Conservation (phyloP, 2,113 vertebrate species). For the Toxotes chatareus region DNA sequence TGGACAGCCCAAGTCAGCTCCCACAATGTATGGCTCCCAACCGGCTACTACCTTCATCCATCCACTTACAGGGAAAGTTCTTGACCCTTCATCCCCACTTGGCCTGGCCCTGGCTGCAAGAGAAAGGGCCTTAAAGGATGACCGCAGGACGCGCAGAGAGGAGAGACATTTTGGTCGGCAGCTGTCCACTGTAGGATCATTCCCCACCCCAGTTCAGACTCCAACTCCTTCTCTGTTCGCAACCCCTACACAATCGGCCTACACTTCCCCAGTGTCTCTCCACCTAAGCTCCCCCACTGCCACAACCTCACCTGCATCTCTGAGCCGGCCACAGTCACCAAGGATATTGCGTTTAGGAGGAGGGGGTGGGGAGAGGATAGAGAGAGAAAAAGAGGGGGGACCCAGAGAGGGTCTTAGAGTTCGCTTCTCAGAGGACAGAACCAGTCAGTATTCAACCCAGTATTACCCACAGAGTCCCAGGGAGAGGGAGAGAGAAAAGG, state of each 20-base stretch:
- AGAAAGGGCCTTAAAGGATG: constrained; percentile 91
- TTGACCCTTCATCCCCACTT: constrained; percentile 91
- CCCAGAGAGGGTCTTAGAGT: constrained; percentile 84
- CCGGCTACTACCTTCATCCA: constrained; percentile 89
- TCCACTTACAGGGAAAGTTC: constrained; percentile 91
- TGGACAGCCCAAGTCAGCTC: constrained; percentile 81
- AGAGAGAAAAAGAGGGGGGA: constrained; percentile 77
- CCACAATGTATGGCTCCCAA: constrained; percentile 76
- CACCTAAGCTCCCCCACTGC: constrained; percentile 75
- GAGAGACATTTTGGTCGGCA: constrained; percentile 84
- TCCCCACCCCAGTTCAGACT: constrained; percentile 79
- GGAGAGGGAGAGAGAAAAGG: constrained; percentile 71
- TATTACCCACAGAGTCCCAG: constrained; percentile 71
- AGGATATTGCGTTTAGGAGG: constrained; percentile 79
- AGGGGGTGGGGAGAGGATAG: constrained; percentile 70
- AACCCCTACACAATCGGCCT: constrained; percentile 74
- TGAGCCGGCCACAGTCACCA: constrained; percentile 84
- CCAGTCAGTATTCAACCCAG: constrained; percentile 75
- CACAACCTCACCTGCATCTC: constrained; percentile 75
- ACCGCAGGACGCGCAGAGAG: constrained; percentile 84
- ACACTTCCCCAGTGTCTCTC: constrained; percentile 81
- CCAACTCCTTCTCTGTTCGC: constrained; percentile 75
- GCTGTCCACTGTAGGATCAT: constrained; percentile 78
- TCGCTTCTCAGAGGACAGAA: constrained; percentile 84
- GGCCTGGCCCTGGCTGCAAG: constrained; percentile 91